phyloP scores from a whole-genome alignment of 2,888 invertebrate genomes.

The Biston betularia region DNA sequence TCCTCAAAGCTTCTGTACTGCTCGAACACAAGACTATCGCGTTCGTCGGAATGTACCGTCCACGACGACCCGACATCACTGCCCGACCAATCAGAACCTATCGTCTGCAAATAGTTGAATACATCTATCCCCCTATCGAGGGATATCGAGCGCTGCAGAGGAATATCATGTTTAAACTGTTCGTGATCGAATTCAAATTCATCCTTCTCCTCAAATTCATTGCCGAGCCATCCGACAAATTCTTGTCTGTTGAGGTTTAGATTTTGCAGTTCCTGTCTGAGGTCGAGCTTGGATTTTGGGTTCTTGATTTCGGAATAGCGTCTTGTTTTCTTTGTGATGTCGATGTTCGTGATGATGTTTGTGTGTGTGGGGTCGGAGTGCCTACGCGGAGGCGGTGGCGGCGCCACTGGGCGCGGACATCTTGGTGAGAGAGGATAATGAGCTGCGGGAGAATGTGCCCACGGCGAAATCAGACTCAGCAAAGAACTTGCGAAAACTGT shows the following conservation, averaged over 20 bases:
- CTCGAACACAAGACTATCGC: constrained; percentile 53
- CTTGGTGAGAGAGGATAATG: constrained; percentile 91
- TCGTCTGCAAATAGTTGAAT: constrained; percentile 66
- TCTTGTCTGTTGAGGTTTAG: constrained; percentile 68
- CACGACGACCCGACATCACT: constrained; percentile 65
- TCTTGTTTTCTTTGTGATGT: constrained; percentile 42
- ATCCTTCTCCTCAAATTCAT: constrained; percentile 62
- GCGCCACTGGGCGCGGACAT: constrained; percentile 87
- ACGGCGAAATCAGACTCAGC: constrained; percentile 91
- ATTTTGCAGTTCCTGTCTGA: constrained; percentile 72
- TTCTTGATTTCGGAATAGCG: constrained; percentile 61
- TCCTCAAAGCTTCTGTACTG: constrained; percentile 75
- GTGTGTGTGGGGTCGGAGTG: constrained; percentile 62
- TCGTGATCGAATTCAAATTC: constrained; percentile 51
- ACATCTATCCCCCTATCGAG: constrained; percentile 75
- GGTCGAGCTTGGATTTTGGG: constrained; percentile 62
- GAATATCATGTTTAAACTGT: constrained; percentile 68
- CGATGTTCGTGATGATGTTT: constrained; percentile 43
- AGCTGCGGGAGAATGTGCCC: constrained; percentile 92
- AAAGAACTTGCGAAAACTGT: constrained; percentile 96
- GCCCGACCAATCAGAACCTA: constrained; percentile 67
- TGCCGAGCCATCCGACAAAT: constrained; percentile 72
- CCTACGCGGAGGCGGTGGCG: constrained; percentile 77
- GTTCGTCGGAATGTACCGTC: constrained; percentile 66
- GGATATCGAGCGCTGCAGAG: constrained; percentile 72